Base-by-base conservation (phyloP, 1,140 invertebrate species). In the Heliconius eleuchia region DNA sequence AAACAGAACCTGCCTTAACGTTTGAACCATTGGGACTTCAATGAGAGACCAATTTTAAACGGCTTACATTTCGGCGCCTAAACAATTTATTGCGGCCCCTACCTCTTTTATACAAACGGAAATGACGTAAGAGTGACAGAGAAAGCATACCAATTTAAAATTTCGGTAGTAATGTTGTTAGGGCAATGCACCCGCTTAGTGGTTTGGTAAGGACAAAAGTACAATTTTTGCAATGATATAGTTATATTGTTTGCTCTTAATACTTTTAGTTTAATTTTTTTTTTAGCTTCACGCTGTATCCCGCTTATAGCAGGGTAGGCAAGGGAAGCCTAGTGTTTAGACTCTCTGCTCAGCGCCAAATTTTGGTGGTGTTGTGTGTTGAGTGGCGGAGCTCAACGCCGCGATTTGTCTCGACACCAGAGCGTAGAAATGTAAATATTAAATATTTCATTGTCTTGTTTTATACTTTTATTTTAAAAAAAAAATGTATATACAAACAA, bases 1-100 rank as follows among this genome's bases (percentile, higher is more conserved):
- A 89, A 82, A 88, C 89, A 89, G 90, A 91, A 94, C 92, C 92
- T 94, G 90, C 92, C 92, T 92, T 92, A 94, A 92, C 86, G 86
- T 86, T 79, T 85, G 84, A 85, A 81, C 80, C 85, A 88, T 92
- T 94, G 88, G 84, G 83, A 85, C 86, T 83, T 87, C 86, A 90
- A 87, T 88, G 88, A 85, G 82, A 87, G 82, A 86, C 80, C 85
- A 87, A 89, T 89, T 89, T 85, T 84, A 86, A 86, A 80, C 77
- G 83, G 73, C 83, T 77, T 57, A 1, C 6, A 37, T 37, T 37
- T 79, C 76, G 80, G 82, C 87, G 88, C 87, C 87, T 89, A 88
- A 90, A 85, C 87, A 86, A 88, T 84, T 85, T 86, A 84, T 82
- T 81, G 78, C 75, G 78, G 87, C 76, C 78, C 72, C 82, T 71